Conservation (phyloP, 1,140 invertebrate species). For the Artemia franciscana region DNA sequence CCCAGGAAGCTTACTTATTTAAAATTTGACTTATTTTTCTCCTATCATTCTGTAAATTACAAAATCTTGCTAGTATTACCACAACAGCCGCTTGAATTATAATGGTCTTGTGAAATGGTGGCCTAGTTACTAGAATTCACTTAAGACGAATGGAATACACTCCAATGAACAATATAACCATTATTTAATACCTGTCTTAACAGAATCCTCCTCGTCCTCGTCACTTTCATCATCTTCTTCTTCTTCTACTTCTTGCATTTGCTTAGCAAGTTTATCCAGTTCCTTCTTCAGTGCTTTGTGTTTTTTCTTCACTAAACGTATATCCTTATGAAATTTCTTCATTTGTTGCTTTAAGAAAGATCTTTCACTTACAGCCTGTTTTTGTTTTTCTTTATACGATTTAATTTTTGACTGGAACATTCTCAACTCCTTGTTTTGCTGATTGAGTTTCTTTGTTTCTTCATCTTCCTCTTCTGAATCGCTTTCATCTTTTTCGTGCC, state of each 20-base stretch:
- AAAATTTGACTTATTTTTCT: too few species aligned
- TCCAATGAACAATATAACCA: too few species aligned
- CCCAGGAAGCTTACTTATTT: too few species aligned
- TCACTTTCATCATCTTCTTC: conserved; percentile 30
- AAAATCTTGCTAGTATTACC: too few species aligned
- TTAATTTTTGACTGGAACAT: conserved; percentile 48
- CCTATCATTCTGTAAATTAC: too few species aligned
- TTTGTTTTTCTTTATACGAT: conserved; percentile 41
- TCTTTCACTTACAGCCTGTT: conserved; percentile 44
- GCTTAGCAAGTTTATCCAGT: conserved; percentile 62
- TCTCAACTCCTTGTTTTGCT: conserved; percentile 42
- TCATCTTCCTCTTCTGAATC: conserved; percentile 7
- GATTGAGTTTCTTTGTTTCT: conserved; percentile 16
- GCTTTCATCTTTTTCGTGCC: not conserved
- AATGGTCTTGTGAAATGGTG: too few species aligned
- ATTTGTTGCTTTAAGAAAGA: conserved; percentile 47
- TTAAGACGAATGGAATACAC: too few species aligned
- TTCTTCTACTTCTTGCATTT: conserved; percentile 52
- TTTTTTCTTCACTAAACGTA: conserved; percentile 27
- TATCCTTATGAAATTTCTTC: conserved; percentile 45
- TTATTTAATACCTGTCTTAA: too few species aligned
- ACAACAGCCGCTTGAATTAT: too few species aligned
- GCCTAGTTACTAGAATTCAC: too few species aligned
- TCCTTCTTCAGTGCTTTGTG: conserved; percentile 45
- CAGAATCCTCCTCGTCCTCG: conserved; percentile 32